Percentiles rank a stretch among this genome's conserved stretches.
Evolutionary conservation across 23 tunicate species (phyloP).

Genomic region (Trididemnum nubilum): DNA sequence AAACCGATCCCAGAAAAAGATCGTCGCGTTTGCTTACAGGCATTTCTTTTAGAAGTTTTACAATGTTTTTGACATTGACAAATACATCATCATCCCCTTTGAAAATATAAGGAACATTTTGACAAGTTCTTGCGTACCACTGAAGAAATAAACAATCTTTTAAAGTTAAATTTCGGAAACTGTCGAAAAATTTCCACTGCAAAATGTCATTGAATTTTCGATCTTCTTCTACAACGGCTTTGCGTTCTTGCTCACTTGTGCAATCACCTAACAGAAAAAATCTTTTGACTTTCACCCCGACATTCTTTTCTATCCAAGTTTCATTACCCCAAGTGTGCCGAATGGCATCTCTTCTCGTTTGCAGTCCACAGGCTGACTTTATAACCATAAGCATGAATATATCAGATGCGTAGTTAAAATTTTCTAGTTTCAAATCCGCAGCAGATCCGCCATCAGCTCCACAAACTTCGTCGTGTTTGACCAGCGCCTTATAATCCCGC

Average conservation of each 20-base stretch:
- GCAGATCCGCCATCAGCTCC: neutral
- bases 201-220: conserved; percentile 43
- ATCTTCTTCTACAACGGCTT: conserved; percentile 40
- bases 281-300: conserved; percentile 34
- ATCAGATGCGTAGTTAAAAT: conserved; percentile 52
- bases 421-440: neutral
- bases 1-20: conserved; percentile 66
- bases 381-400: conserved; percentile 64
- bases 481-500: conserved; percentile 53
- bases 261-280: conserved; percentile 73
- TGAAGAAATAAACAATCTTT: conserved; percentile 84
- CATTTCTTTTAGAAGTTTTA: conserved; percentile 36
- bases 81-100: conserved; percentile 92
- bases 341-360: conserved; percentile 59
- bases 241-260: neutral
- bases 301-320: conserved; percentile 30
- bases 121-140: conserved; percentile 62
- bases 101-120: conserved; percentile 64
- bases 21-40: conserved; percentile 6
- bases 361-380: conserved; percentile 59
- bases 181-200: conserved; percentile 84
- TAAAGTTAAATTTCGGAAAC: conserved; percentile 72
- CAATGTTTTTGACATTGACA: conserved; percentile 67
- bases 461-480: conserved; percentile 51
- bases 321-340: conserved; percentile 74